These are phyloP conservation scores for Darwinula stevensoni DNA, from an alignment of 2,888 invertebrate species.

Conservation along the genomic window DNA sequence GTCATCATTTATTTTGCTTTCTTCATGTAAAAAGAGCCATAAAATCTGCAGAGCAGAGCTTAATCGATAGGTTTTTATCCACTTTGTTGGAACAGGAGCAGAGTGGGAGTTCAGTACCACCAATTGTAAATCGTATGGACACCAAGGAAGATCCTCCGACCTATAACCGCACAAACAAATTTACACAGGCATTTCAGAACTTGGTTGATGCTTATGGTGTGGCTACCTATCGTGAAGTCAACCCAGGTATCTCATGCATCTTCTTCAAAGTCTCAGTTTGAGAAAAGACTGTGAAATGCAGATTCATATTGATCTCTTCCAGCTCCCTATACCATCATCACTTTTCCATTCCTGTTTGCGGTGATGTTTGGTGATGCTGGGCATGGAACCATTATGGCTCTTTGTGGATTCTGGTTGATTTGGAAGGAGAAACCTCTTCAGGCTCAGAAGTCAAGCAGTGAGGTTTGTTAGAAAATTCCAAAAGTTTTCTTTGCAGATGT, in stretches of 20 bases:
- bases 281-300: background rate
- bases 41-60: no score
- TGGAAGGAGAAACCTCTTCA: slow-evolving; percentile 66
- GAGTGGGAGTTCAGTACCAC: slow-evolving; percentile 58
- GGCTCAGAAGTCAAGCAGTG: slow-evolving; percentile 61
- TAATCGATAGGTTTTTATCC: no score
- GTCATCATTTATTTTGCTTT: no score
- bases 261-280: no score
- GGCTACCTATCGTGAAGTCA: slow-evolving; percentile 82
- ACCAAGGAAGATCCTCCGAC: slow-evolving; percentile 61
- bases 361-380: slow-evolving; percentile 98
- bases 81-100: no score
- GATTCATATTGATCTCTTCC: slow-evolving; percentile 11
- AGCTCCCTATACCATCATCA: slow-evolving; percentile 85
- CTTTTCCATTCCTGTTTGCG: slow-evolving; percentile 89
- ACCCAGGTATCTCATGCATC: no score
- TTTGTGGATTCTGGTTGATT: slow-evolving; percentile 82
- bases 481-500: no score
- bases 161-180: slow-evolving; percentile 83
- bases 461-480: slow-evolving; percentile 26
- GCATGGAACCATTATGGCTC: slow-evolving; percentile 68
- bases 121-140: slow-evolving; percentile 75
- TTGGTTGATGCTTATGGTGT: slow-evolving; percentile 91
- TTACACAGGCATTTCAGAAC: slow-evolving; percentile 75
- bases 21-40: no score